Evolutionary conservation across 1,140 invertebrate genomes (phyloP).

Genomic region (Heliconius himera): DNA sequence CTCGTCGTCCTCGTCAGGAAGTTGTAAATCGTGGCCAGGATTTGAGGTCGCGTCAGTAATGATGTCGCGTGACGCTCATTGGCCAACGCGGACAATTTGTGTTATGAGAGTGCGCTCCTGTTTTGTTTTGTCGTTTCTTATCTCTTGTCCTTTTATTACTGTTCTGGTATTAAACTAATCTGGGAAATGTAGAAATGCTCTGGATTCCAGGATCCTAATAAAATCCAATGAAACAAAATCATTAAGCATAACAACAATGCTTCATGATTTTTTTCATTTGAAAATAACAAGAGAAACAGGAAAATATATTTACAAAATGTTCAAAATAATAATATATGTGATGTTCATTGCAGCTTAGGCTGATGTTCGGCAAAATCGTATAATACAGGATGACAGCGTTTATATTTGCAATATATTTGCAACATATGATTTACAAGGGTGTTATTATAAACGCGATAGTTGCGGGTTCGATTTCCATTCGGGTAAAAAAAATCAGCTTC

Average conservation of each 20-base stretch:
- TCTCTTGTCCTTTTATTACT: not conserved
- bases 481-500: no score
- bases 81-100: not conserved
- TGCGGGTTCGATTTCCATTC: no score
- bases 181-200: not conserved
- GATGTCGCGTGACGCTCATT: not conserved
- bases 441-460: no score
- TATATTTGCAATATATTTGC: no score
- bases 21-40: constrained; percentile 20
- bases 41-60: constrained; percentile 21
- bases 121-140: not conserved
- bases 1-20: constrained; percentile 19
- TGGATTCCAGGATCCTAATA: no score
- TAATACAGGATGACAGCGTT: not conserved
- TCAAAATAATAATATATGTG: not conserved
- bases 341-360: not conserved
- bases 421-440: not conserved
- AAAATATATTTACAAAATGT: not conserved
- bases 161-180: not conserved
- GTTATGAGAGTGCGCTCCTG: not conserved
- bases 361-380: not conserved
- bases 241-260: not conserved
- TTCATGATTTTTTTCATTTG: not conserved
- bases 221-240: no score
- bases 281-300: not conserved